These are phyloP conservation scores for Planococcus citri DNA, from an alignment of 1,140 invertebrate species.

Conservation along the genomic window DNA sequence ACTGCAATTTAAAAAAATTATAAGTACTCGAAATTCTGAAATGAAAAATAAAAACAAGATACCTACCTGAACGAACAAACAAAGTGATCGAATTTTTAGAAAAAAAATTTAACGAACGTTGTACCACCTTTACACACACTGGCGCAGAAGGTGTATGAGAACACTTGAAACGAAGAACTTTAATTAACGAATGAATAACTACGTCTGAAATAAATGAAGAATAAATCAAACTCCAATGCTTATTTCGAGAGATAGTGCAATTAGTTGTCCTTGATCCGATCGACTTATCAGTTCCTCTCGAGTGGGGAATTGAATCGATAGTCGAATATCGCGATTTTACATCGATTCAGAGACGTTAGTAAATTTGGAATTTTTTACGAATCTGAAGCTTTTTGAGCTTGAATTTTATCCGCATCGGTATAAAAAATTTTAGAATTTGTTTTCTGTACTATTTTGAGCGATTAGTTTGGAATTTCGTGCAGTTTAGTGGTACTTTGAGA, in stretches of 20 bases:
- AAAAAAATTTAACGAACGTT: slow-evolving; percentile 9
- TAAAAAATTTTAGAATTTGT: too few relatives aligned
- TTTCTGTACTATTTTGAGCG: too few relatives aligned
- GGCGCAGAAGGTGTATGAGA: slow-evolving; percentile 56
- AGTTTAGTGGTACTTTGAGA: too few relatives aligned
- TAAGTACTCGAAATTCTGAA: too few relatives aligned
- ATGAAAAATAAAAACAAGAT: neutral
- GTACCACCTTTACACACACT: slow-evolving; percentile 71
- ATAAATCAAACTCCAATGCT: neutral
- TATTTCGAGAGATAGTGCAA: slow-evolving; percentile 1
- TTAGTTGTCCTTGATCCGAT: neutral
- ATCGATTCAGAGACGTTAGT: too few relatives aligned
- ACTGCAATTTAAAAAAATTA: too few relatives aligned
- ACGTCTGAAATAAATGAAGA: slow-evolving; percentile 6
- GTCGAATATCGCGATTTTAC: neutral
- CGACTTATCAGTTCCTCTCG: neutral
- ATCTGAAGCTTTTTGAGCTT: too few relatives aligned
- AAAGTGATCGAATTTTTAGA: neutral
- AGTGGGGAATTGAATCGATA: slow-evolving; percentile 4
- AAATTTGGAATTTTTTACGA: too few relatives aligned
- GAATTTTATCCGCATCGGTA: too few relatives aligned
- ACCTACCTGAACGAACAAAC: neutral
- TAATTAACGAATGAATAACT: neutral
- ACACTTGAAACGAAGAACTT: neutral
- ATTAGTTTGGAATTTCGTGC: too few relatives aligned